Evolutionary conservation across 2,797 vertebrate species (phyloP).

Genomic region (Sebastes trivittatus): DNA sequence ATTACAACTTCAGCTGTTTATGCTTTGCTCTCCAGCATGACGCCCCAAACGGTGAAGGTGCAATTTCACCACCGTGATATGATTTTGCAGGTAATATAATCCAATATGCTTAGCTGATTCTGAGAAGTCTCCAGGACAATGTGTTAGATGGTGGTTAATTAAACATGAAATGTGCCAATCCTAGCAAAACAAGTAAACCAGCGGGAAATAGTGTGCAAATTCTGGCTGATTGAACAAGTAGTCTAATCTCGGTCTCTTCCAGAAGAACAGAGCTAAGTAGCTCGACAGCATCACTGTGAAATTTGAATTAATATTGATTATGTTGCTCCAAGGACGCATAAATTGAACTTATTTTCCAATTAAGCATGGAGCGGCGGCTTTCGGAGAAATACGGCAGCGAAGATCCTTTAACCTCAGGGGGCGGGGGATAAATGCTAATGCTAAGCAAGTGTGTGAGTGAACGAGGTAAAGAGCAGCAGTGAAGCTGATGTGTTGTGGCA

Average conservation of each 20-base stretch:
- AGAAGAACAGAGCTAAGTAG: constrained; percentile 61
- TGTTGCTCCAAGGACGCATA: constrained; percentile 74
- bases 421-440: constrained; percentile 60
- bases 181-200: constrained; percentile 59
- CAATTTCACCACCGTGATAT: not conserved
- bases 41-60: not conserved
- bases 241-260: constrained; percentile 62
- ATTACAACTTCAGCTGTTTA: not conserved
- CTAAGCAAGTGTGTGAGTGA: constrained; percentile 45
- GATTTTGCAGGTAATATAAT: constrained; percentile 21
- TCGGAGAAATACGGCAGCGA: constrained; percentile 39
- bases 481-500: constrained; percentile 68
- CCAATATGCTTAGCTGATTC: constrained; percentile 12
- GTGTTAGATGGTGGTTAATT: constrained; percentile 61
- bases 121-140: constrained; percentile 38
- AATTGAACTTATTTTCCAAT: constrained; percentile 79
- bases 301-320: constrained; percentile 81
- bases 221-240: constrained; percentile 72
- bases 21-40: not conserved
- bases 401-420: constrained; percentile 43
- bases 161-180: constrained; percentile 64
- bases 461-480: constrained; percentile 56
- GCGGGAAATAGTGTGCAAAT: constrained; percentile 59
- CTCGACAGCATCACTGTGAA: constrained; percentile 67
- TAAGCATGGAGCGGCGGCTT: constrained; percentile 61